Percentiles rank a stretch among this genome's conserved stretches.
phyloP scores from a whole-genome alignment of 1,140 invertebrate genomes.

The Magallana gigas region DNA sequence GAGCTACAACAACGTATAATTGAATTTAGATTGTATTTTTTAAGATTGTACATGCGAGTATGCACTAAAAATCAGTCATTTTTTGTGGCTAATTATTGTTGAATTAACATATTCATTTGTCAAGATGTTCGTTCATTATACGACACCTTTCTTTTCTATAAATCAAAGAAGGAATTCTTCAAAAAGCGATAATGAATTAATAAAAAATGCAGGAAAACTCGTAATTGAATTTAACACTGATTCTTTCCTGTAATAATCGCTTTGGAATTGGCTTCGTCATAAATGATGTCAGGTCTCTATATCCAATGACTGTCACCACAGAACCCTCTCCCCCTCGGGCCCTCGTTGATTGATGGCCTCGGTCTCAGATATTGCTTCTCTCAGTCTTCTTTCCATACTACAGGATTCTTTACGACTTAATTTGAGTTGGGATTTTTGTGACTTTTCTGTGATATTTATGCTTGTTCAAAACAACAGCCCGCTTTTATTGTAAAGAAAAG shows the following conservation, averaged over 20 bases:
- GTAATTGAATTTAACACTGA: no score
- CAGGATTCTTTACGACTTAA: not conserved
- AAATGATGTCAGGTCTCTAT: conserved; percentile 13
- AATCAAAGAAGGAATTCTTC: no score
- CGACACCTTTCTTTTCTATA: no score
- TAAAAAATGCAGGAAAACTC: no score
- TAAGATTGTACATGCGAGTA: no score
- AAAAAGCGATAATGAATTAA: no score
- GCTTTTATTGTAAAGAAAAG: not conserved
- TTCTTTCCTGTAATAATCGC: not conserved
- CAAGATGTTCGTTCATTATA: no score
- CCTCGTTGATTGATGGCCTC: not conserved
- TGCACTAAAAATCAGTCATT: no score
- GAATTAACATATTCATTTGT: no score
- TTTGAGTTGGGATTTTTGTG: conserved; percentile 19
- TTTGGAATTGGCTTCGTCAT: conserved; percentile 11
- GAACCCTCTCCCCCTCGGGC: not conserved
- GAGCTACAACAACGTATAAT: no score
- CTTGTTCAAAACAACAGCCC: not conserved
- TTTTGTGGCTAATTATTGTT: no score
- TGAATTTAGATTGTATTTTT: no score
- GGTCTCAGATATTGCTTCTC: not conserved
- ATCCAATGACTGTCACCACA: conserved; percentile 19
- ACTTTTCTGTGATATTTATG: not conserved
- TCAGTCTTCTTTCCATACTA: not conserved